phyloP scores from a whole-genome alignment of 2,113 vertebrate species.

The Tichodroma muraria region DNA sequence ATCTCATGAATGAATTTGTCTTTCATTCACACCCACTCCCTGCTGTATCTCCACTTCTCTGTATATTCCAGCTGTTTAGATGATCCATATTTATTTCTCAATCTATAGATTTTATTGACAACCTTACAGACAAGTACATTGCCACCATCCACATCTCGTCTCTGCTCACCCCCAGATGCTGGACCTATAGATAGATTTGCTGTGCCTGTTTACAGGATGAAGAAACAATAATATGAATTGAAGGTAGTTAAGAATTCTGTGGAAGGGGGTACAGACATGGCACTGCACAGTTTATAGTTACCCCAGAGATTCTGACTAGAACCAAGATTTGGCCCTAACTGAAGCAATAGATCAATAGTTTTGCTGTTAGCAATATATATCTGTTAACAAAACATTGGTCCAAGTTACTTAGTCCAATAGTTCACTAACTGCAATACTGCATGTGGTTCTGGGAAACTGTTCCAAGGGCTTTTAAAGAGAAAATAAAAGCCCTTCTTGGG shows the following conservation, averaged over 20 bases:
- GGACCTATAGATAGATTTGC: background rate
- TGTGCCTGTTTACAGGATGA: background rate
- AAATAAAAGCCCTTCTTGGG: conserved; percentile 28
- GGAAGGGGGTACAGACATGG: background rate
- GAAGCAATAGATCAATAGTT: background rate
- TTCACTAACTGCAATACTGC: background rate
- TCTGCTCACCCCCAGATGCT: background rate
- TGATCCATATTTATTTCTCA: background rate
- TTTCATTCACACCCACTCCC: background rate
- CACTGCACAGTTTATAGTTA: background rate
- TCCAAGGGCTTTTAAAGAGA: conserved; percentile 3
- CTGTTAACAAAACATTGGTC: background rate
- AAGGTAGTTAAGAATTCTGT: background rate
- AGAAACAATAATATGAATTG: background rate
- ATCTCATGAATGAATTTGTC: background rate
- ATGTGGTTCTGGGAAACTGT: background rate
- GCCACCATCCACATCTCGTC: background rate
- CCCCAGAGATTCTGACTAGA: background rate
- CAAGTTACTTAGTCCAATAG: background rate
- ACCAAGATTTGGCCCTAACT: background rate
- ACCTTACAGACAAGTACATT: background rate
- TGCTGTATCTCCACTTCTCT: background rate
- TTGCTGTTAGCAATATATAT: background rate
- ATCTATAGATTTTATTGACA: background rate
- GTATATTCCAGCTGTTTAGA: background rate